These are phyloP conservation scores for Nemapogon koenigi DNA, from an alignment of 2,888 invertebrate species.

Conservation along the genomic window DNA sequence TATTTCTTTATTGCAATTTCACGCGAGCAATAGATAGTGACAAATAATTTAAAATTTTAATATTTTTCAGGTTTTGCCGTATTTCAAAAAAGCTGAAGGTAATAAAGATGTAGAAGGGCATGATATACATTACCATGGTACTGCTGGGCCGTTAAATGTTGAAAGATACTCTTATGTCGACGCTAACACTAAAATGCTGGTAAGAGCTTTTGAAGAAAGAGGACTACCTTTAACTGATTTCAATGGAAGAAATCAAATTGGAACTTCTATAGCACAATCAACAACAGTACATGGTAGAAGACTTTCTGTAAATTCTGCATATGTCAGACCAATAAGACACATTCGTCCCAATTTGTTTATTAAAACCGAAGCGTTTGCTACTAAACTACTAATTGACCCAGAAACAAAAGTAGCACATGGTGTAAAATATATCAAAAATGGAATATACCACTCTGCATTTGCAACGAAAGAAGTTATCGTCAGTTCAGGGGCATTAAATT, in stretches of 20 bases:
- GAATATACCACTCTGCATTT: slow-evolving; percentile 39
- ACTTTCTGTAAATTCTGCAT: slow-evolving; percentile 69
- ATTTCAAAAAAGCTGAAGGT: slow-evolving; percentile 72
- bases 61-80: slow-evolving; percentile 64
- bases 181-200: slow-evolving; percentile 57
- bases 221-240: slow-evolving; percentile 67
- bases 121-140: slow-evolving; percentile 63
- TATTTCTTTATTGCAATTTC: no score
- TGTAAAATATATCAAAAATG: slow-evolving; percentile 41
- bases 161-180: slow-evolving; percentile 70
- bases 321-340: slow-evolving; percentile 69
- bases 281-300: slow-evolving; percentile 67
- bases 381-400: slow-evolving; percentile 66
- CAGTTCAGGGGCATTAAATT: slow-evolving; percentile 67
- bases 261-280: slow-evolving; percentile 68
- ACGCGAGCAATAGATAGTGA: no score
- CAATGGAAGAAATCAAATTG: slow-evolving; percentile 64
- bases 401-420: slow-evolving; percentile 52
- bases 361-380: slow-evolving; percentile 56
- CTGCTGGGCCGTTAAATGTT: slow-evolving; percentile 69
- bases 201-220: slow-evolving; percentile 67
- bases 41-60: no score
- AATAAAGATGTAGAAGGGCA: slow-evolving; percentile 62
- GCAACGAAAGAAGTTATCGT: slow-evolving; percentile 69
- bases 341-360: slow-evolving; percentile 57